Evolutionary conservation across 2,113 vertebrate species (phyloP).

Genomic region (Triplophysa dalaica): DNA sequence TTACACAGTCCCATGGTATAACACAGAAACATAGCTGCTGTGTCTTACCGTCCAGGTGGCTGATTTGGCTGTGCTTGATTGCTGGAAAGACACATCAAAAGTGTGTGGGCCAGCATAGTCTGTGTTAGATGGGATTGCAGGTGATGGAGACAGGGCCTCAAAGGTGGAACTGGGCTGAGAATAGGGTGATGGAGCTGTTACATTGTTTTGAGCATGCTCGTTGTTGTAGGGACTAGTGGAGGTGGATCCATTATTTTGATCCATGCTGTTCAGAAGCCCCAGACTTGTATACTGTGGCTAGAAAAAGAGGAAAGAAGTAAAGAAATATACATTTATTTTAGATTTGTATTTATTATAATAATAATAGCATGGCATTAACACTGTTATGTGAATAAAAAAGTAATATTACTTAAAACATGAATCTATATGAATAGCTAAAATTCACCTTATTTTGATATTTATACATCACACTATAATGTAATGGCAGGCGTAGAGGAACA

Average conservation of each 20-base stretch:
- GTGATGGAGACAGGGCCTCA: slow-evolving; percentile 91
- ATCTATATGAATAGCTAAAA: slow-evolving; percentile 13
- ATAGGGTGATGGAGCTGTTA: slow-evolving; percentile 92
- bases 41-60: slow-evolving; percentile 98
- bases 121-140: slow-evolving; percentile 98
- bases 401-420: slow-evolving; percentile 27
- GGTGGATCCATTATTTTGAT: slow-evolving; percentile 95
- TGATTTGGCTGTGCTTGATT: slow-evolving; percentile 97
- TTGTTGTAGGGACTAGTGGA: slow-evolving; percentile 98
- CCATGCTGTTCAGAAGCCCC: slow-evolving; percentile 98
- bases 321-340: no score
- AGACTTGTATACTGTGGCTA: slow-evolving; percentile 98
- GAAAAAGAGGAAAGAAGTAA: slow-evolving; percentile 10
- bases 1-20: no score
- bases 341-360: no score
- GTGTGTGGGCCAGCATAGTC: slow-evolving; percentile 97
- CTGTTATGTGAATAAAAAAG: slow-evolving; percentile 6
- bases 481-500: slow-evolving; percentile 24
- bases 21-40: neutral
- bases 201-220: slow-evolving; percentile 91
- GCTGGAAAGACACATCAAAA: slow-evolving; percentile 98
- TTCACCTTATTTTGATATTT: slow-evolving; percentile 29
- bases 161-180: slow-evolving; percentile 98
- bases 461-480: slow-evolving; percentile 30
- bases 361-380: neutral